Percentiles rank a stretch among this genome's conserved stretches.
Conservation (phyloP, 2,888 invertebrate species). For the Trissolcus brochymenae region DNA sequence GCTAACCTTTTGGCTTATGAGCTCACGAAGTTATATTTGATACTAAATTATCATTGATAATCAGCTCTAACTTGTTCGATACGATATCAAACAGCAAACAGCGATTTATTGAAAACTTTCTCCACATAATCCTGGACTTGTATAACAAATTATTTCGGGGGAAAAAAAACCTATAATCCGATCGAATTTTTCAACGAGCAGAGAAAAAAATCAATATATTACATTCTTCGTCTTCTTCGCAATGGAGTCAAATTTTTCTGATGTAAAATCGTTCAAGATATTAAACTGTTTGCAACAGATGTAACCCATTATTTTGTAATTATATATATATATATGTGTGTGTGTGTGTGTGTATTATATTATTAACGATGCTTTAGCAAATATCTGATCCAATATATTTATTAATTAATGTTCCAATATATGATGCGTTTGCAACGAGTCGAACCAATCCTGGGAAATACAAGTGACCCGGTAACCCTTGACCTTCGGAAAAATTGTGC, state of each 20-base stretch:
- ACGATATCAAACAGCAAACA: too few relatives aligned
- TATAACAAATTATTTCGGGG: background rate
- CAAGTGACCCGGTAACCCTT: constrained; percentile 43
- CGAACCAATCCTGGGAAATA: constrained; percentile 18
- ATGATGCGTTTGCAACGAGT: constrained; percentile 26
- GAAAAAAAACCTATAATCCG: background rate
- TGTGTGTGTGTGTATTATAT: too few relatives aligned
- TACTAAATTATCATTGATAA: constrained; percentile 7
- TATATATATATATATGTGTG: too few relatives aligned
- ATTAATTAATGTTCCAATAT: background rate
- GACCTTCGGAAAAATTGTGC: constrained; percentile 51
- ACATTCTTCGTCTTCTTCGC: constrained; percentile 5
- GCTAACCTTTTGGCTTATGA: constrained; percentile 18
- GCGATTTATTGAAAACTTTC: too few relatives aligned
- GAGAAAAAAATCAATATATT: constrained; percentile 5
- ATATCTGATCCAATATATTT: too few relatives aligned
- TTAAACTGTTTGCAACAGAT: constrained; percentile 13
- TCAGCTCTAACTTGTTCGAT: background rate
- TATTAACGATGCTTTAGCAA: too few relatives aligned
- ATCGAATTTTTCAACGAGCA: background rate
- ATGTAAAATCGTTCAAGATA: constrained; percentile 15
- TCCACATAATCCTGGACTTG: background rate
- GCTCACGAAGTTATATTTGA: constrained; percentile 12
- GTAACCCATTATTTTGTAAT: background rate
- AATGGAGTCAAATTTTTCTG: constrained; percentile 21